These are phyloP conservation scores for Cyrtodaria siliqua DNA, from an alignment of 2,888 invertebrate species.

Conservation along the genomic window DNA sequence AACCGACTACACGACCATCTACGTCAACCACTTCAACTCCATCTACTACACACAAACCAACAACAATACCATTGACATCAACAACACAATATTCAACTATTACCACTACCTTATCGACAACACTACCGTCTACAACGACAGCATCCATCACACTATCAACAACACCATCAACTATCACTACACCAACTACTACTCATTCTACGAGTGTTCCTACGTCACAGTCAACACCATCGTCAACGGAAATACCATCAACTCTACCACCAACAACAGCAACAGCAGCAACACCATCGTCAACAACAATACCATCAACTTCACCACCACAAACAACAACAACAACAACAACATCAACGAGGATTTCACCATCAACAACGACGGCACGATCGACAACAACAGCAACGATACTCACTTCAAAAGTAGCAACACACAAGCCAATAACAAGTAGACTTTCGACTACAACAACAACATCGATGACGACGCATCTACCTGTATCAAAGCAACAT, in stretches of 20 bases:
- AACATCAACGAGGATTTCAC: background rate
- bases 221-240: background rate
- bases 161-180: slow-evolving; percentile 4
- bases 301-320: background rate
- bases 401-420: too few relatives aligned
- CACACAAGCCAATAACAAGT: too few relatives aligned
- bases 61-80: too few relatives aligned
- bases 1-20: too few relatives aligned
- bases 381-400: background rate
- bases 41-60: too few relatives aligned
- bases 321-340: slow-evolving; percentile 1
- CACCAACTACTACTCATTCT: background rate
- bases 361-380: background rate
- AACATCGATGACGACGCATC: too few relatives aligned
- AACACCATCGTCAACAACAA: background rate
- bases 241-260: background rate
- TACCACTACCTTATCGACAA: too few relatives aligned
- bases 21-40: too few relatives aligned
- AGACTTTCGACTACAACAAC: too few relatives aligned
- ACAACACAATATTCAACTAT: too few relatives aligned
- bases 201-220: background rate
- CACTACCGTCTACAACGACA: too few relatives aligned
- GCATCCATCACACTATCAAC: background rate
- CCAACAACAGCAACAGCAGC: slow-evolving; percentile 2
- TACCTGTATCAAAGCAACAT: background rate